Base-by-base conservation (phyloP, 2,797 vertebrate species). In the Tauraco hartlaubi region DNA sequence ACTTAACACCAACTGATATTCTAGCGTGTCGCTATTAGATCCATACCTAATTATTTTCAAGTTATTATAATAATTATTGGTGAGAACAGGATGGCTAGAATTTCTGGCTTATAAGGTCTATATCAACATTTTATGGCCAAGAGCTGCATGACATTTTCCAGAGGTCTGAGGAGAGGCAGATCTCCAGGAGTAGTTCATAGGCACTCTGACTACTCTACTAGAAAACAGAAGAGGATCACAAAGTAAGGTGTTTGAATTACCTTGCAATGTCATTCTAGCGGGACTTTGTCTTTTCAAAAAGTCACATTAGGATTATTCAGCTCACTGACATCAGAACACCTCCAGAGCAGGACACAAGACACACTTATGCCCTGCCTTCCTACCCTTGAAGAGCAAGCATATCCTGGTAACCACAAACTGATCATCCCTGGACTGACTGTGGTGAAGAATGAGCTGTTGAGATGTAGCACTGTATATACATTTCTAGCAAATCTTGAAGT, bases 151-250 rank as follows among this genome's bases (percentile, higher is more conserved):
- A 76, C 5, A 11, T 11, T 55, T 88, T 58, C 31, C 39, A 51
- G 35, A 85, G 39, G 11, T 26, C 26, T 54, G n/a, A 87, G 67
- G 41, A 44, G 17, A 78, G 4, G 8, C 2, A 2, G 3, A 0
- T 35, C 9, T 79, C 23, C 26, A 71, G 75, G 17, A 82, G 5
- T 5, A 39, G 44, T 41, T 62, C 54, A 37, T 4, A 51, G 52
- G 46, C 26, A 23, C 6, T 63, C 31, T 0, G 0, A n/a, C 28
- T 16, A 62, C 33, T 63, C 17, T 55, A 9, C 4, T 9, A 58
- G 23, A 73, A 87, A 72, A 56, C 5, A 52, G 21, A 71, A 56
- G 15, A 80, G 21, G 12, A 22, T 41, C 62, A 67, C 9, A 77
- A 77, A 92, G 18, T 33, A 43, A 44, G 2, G 1, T 52, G 18